Evolutionary conservation across 2,888 invertebrate species (phyloP), one percentile per base, ranked within the genome.

Genomic region (Netelia melanura): DNA sequence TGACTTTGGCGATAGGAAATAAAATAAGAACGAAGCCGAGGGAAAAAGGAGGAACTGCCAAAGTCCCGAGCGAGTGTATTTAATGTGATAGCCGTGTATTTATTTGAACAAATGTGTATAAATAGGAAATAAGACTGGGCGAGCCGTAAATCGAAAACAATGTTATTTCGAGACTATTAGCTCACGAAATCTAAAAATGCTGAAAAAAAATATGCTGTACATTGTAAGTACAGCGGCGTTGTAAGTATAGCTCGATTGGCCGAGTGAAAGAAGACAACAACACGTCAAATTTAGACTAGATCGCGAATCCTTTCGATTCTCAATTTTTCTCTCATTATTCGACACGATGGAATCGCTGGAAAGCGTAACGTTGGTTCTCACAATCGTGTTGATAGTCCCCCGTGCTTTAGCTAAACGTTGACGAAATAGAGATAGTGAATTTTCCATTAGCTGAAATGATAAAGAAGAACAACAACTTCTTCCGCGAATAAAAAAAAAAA

Each of bases 11-110:
- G 30, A 23, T 6, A 38, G 56, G 6, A 23, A 43, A 44, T 9
- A 44, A 14, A 52, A 23, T 25, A 65, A 56, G 21, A 48, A 64
- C 14, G 30, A 48, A 68, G 52, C 11, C 43, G 54, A 61, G 25
- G 38, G 52, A 48, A 71, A 64, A 79, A 48, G 64, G n/a, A 56
- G 58, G 58, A 77, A 75, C 75, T 65, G 80, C 81, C 87, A 87
- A 86, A 87, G 89, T 90, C 88, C 86, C 75, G 82, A 82, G 82
- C 78, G 81, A 79, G 78, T 78, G 84, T 82, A 38, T 88, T 91
- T 88, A 87, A 91, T 92, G 91, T 91, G 91, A 92, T 92, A 91
- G 89, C 86, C 85, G 84, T 91, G 88, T 92, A 92, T 92, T 92
- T 92, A 92, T 92, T 92, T 91, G 88, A 91, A 87, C 87, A 88